Conservation (phyloP, 30 jellyfish, hydroid and myxozoan species). For the Turritopsis rubra region DNA sequence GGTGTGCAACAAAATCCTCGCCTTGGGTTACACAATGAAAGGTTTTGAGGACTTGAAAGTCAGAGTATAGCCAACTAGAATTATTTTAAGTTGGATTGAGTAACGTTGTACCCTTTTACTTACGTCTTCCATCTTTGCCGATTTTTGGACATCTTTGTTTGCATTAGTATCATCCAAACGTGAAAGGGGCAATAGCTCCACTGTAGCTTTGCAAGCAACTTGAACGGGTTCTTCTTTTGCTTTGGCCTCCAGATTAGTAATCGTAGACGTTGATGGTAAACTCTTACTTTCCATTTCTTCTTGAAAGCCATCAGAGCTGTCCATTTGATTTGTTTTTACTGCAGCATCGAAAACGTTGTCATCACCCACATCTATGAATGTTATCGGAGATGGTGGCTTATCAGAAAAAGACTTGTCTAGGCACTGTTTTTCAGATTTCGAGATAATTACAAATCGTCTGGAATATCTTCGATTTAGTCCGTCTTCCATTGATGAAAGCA, state of each 20-base stretch:
- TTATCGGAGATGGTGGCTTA: neutral
- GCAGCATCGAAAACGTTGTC: neutral
- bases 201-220: neutral
- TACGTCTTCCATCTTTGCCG: neutral
- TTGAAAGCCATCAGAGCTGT: neutral
- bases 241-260: too few species aligned
- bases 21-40: too few species aligned
- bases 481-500: neutral
- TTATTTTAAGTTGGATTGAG: too few species aligned
- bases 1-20: too few species aligned
- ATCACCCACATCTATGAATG: neutral
- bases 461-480: neutral
- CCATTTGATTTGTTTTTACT: neutral
- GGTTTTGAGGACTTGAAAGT: too few species aligned
- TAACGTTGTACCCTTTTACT: too few species aligned
- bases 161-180: neutral
- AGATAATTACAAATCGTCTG: neutral
- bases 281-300: neutral
- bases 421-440: conserved; percentile 2
- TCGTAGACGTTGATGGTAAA: neutral
- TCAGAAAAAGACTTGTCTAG: neutral
- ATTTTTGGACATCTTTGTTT: too few species aligned
- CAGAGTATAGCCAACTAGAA: too few species aligned
- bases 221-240: neutral
- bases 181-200: neutral